Conservation (phyloP, 2,113 vertebrate species). For the Cinclus mexicanus region DNA sequence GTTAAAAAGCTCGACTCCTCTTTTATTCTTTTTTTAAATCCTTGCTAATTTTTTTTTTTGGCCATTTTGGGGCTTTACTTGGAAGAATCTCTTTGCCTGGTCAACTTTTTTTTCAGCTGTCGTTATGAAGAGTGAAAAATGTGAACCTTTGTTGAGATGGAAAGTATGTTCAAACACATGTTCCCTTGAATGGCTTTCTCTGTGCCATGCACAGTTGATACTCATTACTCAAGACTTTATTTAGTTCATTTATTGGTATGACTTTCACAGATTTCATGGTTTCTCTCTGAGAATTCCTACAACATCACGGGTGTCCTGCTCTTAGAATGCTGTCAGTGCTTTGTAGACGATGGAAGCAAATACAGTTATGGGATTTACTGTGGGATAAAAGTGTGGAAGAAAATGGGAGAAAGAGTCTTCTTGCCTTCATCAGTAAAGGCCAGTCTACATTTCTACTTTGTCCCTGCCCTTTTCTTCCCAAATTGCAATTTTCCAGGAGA, state of each 20-base stretch:
- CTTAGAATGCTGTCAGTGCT: neutral
- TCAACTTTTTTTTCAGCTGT: neutral
- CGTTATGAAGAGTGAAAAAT: neutral
- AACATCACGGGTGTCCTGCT: neutral
- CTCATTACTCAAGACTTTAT: neutral
- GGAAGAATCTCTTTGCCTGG: neutral
- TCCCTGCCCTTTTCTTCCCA: neutral
- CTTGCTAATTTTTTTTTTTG: neutral
- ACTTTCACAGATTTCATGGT: conserved; percentile 9
- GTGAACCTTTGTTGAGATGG: conserved; percentile 2
- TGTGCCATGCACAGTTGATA: conserved; percentile 1
- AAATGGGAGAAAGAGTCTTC: neutral
- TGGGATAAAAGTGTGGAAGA: neutral
- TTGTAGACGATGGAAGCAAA: neutral
- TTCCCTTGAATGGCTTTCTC: neutral
- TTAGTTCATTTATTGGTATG: neutral
- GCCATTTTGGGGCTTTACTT: neutral
- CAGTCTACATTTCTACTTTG: neutral
- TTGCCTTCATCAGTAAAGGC: neutral
- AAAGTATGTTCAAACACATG: conserved; percentile 34
- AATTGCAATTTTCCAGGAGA: neutral
- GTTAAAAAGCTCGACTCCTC: neutral
- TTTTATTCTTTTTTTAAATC: neutral
- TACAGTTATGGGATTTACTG: neutral
- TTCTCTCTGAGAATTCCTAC: neutral